A percentile compares a stretch with the other conserved stretches of the same genome.
Conservation (phyloP, 1,140 invertebrate genomes). For the Sycobia sp. region DNA sequence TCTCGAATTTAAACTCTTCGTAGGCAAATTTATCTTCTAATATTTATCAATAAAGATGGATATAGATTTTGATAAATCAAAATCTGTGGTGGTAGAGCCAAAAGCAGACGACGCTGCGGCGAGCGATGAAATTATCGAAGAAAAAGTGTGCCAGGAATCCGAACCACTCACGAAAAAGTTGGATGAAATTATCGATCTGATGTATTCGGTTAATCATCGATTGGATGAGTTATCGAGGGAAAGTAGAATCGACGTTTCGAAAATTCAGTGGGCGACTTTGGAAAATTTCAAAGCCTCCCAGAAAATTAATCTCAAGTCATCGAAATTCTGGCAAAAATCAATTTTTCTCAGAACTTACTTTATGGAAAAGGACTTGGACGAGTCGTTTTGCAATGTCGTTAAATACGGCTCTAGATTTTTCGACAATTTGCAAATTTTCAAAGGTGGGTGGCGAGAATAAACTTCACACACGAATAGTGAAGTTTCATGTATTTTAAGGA, state of each 20-base stretch:
- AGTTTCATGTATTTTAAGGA: too few relatives aligned
- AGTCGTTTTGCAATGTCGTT: constrained; percentile 45
- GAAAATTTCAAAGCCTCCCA: constrained; percentile 34
- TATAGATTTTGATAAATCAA: not conserved
- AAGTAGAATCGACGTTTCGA: constrained; percentile 46
- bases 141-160: not conserved
- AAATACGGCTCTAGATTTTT: constrained; percentile 41
- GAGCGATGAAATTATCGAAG: not conserved
- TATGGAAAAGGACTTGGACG: constrained; percentile 44
- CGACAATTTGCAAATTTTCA: constrained; percentile 23
- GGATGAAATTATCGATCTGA: constrained; percentile 40
- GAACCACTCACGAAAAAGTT: constrained; percentile 29
- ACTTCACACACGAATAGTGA: too few relatives aligned
- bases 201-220: constrained; percentile 38
- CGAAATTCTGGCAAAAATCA: constrained; percentile 41
- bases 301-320: not conserved
- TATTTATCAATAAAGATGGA: not conserved
- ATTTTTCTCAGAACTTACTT: constrained; percentile 50
- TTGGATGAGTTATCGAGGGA: constrained; percentile 51
- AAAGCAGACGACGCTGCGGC: not conserved
- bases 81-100: not conserved
- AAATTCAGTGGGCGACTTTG: constrained; percentile 48
- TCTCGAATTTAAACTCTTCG: too few relatives aligned
- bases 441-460: too few relatives aligned
- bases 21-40: too few relatives aligned